Evolutionary conservation across 2,113 vertebrate genomes (phyloP), one percentile per base, ranked within the genome.

Genomic region (Boleophthalmus pectinirostris): DNA sequence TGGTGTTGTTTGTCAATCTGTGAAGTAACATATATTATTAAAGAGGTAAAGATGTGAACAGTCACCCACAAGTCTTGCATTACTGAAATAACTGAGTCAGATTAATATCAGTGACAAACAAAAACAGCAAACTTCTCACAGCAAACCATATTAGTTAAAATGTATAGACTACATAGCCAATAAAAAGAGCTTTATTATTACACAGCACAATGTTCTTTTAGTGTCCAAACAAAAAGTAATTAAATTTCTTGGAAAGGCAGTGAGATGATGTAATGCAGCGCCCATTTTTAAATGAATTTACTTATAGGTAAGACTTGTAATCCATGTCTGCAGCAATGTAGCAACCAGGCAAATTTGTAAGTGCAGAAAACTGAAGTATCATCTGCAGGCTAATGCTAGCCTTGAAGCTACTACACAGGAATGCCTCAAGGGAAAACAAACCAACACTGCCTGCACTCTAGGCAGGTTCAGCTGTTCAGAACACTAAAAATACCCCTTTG

Each of bases 401-500:
- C 46, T 43, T 51, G 73, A 38, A 71, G 77, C 75, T 12, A 67
- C 56, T 25, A 15, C 65, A 75, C 57, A 84, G 74, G 69, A 86
- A 82, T 74, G 72, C 56, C 77, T 73, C 16, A 66, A 68, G 56
- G 23, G 54, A 77, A 54, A 66, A 70, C 46, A 80, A 56, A 66
- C 57, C 66, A 64, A 72, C 73, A 45, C 63, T 78, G 73, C 73
- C 33, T 69, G 51, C 73, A 64, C 76, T 60, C 25, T 20, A 46
- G 77, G 43, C 66, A 71, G 74, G 83, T 82, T 86, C 89, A 92
- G 91, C 87, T 93, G 90, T 82, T 88, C 77, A 64, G 53, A 70
- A 69, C 69, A 64, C 89, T 92, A 90, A 87, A 92, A 90, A 91
- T 92, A 92, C 72, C 83, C 43, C 56, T 10, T 72, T 57, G 61